Evolutionary conservation across 2,888 invertebrate genomes (phyloP).

Genomic region (Eueremaeus valkanovi): DNA sequence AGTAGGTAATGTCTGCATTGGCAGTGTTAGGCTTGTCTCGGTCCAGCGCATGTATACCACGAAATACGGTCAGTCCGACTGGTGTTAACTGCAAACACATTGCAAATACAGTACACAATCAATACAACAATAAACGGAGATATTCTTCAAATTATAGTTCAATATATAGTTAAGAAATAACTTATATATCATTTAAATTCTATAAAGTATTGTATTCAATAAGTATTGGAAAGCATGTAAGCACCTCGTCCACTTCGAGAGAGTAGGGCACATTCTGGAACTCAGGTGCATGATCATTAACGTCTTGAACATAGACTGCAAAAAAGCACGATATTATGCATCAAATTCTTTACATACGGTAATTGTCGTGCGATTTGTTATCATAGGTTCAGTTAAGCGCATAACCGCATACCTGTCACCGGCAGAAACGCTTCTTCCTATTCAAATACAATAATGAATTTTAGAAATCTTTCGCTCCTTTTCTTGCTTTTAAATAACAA

Average conservation of each 20-base stretch:
- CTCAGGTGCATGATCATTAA: slow-evolving; percentile 70
- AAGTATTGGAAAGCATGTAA: neutral
- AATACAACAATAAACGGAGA: neutral
- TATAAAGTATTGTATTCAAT: too few species aligned
- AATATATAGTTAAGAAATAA: neutral
- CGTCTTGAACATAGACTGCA: slow-evolving; percentile 56
- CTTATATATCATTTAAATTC: too few species aligned
- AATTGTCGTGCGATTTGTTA: too few species aligned
- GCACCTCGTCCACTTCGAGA: slow-evolving; percentile 60
- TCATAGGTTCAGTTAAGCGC: too few species aligned
- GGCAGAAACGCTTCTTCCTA: slow-evolving; percentile 72
- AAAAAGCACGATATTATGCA: neutral
- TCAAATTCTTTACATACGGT: neutral
- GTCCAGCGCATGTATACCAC: slow-evolving; percentile 73
- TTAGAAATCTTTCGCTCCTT: slow-evolving; percentile 18
- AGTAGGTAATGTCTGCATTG: slow-evolving; percentile 50
- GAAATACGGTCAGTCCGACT: slow-evolving; percentile 72
- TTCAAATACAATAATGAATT: slow-evolving; percentile 48
- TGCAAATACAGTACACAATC: slow-evolving; percentile 16
- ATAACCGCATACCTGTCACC: slow-evolving; percentile 70
- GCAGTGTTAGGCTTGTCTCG: slow-evolving; percentile 60
- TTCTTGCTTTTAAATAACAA: slow-evolving; percentile 30
- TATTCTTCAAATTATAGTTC: neutral
- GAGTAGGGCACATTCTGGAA: slow-evolving; percentile 74
- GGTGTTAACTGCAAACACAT: slow-evolving; percentile 50